phyloP scores from a whole-genome alignment of 1,140 invertebrate genomes.

The Rhopalosiphum padi region DNA sequence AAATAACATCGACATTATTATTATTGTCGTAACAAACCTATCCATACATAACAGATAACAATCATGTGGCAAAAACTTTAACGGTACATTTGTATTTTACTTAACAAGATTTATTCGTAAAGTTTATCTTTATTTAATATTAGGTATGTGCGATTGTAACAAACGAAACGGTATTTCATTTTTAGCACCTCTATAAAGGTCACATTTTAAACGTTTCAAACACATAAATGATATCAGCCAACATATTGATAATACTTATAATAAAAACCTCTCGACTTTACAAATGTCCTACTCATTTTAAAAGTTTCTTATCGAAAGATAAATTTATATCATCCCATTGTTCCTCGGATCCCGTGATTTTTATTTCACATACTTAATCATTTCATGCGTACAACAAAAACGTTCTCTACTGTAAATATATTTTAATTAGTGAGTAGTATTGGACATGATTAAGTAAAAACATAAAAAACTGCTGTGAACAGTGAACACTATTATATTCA shows the following conservation, averaged over 20 bases:
- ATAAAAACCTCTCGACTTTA: not conserved
- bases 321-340: not conserved
- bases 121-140: constrained; percentile 43
- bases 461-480: not conserved
- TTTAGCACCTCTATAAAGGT: not conserved
- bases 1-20: not conserved
- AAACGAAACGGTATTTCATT: constrained; percentile 25
- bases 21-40: not conserved
- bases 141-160: not conserved
- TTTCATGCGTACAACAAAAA: not conserved
- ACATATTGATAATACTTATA: not conserved
- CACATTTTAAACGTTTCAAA: not conserved
- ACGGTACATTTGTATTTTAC: constrained; percentile 22
- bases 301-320: not conserved
- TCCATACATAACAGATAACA: constrained; percentile 35
- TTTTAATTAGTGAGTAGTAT: not conserved
- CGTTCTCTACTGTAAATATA: not conserved
- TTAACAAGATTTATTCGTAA: constrained; percentile 38
- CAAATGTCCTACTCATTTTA: not conserved
- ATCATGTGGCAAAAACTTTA: constrained; percentile 41
- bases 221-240: not conserved
- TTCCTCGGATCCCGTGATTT: not conserved
- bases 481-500: not conserved
- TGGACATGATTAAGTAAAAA: not conserved
- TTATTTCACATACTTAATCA: not conserved